Conservation (phyloP, 2,888 invertebrate species). For the Diogma glabrata region DNA sequence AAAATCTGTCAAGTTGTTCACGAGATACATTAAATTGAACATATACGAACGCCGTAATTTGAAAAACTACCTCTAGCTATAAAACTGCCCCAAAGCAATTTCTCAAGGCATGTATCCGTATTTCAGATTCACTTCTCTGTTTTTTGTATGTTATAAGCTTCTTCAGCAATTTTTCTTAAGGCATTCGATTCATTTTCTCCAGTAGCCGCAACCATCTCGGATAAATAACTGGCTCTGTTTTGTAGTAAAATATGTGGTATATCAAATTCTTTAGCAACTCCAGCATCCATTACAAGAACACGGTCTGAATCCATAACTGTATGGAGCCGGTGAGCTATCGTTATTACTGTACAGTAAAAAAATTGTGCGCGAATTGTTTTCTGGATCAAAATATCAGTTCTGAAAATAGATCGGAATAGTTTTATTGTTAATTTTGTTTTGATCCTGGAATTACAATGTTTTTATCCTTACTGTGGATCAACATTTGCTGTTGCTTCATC, state of each 20-base stretch:
- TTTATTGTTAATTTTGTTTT: no score
- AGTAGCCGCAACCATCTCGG: constrained; percentile 52
- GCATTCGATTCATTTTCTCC: constrained; percentile 29
- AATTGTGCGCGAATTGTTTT: constrained; percentile 63
- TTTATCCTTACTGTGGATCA: constrained; percentile 37
- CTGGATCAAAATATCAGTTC: constrained; percentile 67
- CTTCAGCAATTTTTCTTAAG: constrained; percentile 17
- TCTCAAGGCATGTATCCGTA: no score
- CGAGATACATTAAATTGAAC: no score
- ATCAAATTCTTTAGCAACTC: constrained; percentile 54
- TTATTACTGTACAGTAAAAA: constrained; percentile 65
- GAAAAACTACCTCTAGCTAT: no score
- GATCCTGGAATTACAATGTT: no score
- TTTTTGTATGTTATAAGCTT: no score
- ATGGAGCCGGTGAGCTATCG: constrained; percentile 78
- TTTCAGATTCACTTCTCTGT: no score
- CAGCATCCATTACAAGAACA: constrained; percentile 69
- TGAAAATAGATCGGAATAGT: constrained; percentile 36
- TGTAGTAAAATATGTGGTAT: constrained; percentile 47
- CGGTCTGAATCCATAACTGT: constrained; percentile 82
- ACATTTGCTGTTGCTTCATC: constrained; percentile 57
- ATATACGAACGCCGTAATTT: no score
- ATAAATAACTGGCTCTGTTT: constrained; percentile 44
- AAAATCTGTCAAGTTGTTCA: no score
- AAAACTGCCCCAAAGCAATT: no score